Base-by-base conservation (phyloP, 2,113 vertebrate species). In the Brachypodius melanocephalos region DNA sequence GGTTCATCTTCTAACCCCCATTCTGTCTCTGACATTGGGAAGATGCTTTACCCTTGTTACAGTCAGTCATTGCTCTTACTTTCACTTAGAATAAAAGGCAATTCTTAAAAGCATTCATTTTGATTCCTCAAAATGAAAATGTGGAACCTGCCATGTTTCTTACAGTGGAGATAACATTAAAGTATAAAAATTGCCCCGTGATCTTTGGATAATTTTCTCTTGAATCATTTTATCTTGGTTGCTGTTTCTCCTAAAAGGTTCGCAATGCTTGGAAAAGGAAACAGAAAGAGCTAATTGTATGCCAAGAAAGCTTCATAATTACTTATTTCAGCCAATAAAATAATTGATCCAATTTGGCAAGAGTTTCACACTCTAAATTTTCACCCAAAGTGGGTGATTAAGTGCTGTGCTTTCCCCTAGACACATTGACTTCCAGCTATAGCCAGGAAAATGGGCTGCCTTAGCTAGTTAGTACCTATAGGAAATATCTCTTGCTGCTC, bases 331-430 rank as follows among this genome's bases (percentile, higher is more conserved):
- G 88, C 52, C 85, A 93, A 93, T 95, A 90, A 96, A 87, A 89
- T 93, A 91, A 95, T 95, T 73, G 75, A 93, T 95, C 68, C 66
- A 66, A 88, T 69, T 89, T 95, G 92, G 91, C 91, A 90, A 95
- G 83, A 74, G 32, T 38, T 85, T 87, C 32, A 54, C 20, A 46
- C 87, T 79, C 94, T 94, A 76, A 92, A 75, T 96, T 93, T 86
- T 77, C 82, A 85, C 63, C 48, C 52, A 34, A 85, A 83, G 69
- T 79, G 86, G 34, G 21, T 91, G 94, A 96, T 94, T 89, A 93
- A 95, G 85, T 85, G 92, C 71, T 66, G 26, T 1, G 14, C 76
- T 87, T 86, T 88, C n/a, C 63, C 63, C 72, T 55, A 78, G 80
- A 36, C 31, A 62, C 18, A 5, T 1, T 43, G 52, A 72, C 67